These are phyloP conservation scores for Anniella stebbinsi DNA, from an alignment of 2,797 vertebrate species.

Conservation along the genomic window DNA sequence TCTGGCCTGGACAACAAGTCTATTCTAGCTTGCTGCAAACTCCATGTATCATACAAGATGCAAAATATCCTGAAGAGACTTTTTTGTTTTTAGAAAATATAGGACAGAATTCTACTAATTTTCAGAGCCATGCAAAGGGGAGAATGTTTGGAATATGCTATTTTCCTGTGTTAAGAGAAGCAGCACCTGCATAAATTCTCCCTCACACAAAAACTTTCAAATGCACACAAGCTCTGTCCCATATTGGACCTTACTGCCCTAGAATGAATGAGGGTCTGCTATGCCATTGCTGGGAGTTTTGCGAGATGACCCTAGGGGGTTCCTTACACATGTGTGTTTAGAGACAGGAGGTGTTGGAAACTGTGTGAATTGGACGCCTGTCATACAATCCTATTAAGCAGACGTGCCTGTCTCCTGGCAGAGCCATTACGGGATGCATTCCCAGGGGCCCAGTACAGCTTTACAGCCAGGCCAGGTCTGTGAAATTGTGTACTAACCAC, in stretches of 20 bases:
- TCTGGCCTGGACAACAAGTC: neutral
- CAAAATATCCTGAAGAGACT: neutral
- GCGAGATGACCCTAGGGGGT: neutral
- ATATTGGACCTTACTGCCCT: neutral
- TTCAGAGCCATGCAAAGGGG: neutral
- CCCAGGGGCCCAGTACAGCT: constrained; percentile 41
- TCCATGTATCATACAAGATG: neutral
- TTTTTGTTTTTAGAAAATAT: neutral
- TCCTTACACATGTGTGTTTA: constrained; percentile 37
- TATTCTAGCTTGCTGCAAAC: neutral
- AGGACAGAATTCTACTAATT: neutral
- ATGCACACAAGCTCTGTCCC: neutral
- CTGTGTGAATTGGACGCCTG: constrained; percentile 25
- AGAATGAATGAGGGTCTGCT: neutral
- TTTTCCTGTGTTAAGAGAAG: neutral
- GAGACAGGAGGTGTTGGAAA: constrained; percentile 51
- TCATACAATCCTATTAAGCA: constrained; percentile 38
- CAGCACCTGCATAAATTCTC: neutral
- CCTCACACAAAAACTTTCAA: neutral
- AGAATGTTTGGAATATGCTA: neutral
- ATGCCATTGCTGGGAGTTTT: constrained; percentile 13
- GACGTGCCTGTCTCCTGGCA: constrained; percentile 6
- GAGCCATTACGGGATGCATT: constrained; percentile 31
- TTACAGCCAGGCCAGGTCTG: constrained; percentile 32
- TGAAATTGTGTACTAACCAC: constrained; percentile 14